Evolutionary conservation across 2,888 invertebrate species (phyloP).

Genomic region (Catocala fraxini): DNA sequence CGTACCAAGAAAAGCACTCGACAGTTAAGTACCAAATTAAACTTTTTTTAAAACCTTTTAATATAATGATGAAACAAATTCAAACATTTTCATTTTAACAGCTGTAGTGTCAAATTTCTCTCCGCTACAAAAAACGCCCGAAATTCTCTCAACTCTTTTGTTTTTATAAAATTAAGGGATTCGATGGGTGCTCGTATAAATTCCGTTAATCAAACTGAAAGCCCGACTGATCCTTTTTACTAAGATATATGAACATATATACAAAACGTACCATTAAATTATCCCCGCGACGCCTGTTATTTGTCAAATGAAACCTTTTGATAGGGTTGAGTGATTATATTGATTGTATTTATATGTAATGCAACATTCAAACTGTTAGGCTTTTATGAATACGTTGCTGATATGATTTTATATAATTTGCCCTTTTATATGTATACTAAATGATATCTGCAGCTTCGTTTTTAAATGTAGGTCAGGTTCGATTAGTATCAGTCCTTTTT

Average conservation of each 20-base stretch:
- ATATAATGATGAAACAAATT: neutral
- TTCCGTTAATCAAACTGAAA: slow-evolving; percentile 16
- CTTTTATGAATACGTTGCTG: no score
- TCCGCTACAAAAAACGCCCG: slow-evolving; percentile 1
- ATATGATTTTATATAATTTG: no score
- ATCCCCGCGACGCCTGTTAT: neutral
- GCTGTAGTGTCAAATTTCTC: slow-evolving; percentile 8
- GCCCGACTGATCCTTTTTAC: neutral
- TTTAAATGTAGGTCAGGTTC: no score
- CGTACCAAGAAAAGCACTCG: no score
- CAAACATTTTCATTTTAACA: slow-evolving; percentile 14
- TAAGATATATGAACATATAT: neutral
- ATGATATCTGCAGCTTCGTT: no score
- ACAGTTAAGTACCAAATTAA: no score
- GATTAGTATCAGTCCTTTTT: no score
- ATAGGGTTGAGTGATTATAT: no score
- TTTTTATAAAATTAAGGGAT: slow-evolving; percentile 9
- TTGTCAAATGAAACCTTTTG: no score
- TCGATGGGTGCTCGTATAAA: slow-evolving; percentile 7
- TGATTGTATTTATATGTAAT: no score
- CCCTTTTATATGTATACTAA: no score
- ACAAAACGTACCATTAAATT: neutral
- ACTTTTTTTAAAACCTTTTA: neutral
- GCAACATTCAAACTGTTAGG: no score
- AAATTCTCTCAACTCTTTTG: slow-evolving; percentile 10